Evolutionary conservation across 2,113 vertebrate genomes (phyloP).

Genomic region (Tyrannus savana): DNA sequence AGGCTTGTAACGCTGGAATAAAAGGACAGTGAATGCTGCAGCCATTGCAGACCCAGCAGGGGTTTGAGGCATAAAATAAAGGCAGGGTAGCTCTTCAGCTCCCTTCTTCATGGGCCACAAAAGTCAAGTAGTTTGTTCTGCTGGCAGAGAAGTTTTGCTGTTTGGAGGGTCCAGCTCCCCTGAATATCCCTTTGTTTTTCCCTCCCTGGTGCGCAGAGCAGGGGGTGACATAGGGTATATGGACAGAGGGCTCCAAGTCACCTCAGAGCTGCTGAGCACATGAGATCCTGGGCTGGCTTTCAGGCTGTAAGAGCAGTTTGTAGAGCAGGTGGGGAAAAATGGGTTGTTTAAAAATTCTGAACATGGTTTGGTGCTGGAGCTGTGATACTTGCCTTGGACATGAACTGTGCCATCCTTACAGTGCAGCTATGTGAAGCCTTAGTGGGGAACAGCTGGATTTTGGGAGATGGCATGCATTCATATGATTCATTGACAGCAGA

Average conservation of each 20-base stretch:
- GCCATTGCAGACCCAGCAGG: rapidly evolving
- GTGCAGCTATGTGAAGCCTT: background rate
- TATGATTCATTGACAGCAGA: background rate
- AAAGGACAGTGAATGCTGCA: background rate
- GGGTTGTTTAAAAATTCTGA: background rate
- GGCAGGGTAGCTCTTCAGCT: background rate
- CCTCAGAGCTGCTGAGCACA: background rate
- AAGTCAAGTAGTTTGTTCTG: background rate
- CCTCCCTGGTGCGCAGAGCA: background rate
- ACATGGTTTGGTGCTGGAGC: background rate
- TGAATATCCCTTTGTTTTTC: background rate
- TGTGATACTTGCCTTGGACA: background rate
- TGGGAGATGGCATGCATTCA: background rate
- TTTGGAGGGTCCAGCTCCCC: background rate
- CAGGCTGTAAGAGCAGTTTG: background rate
- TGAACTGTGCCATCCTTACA: background rate
- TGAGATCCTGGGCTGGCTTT: background rate
- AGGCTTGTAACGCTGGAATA: background rate
- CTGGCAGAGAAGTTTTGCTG: background rate
- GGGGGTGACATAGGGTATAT: background rate
- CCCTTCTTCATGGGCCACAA: background rate
- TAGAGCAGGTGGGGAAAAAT: background rate
- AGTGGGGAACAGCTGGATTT: background rate
- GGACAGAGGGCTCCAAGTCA: background rate
- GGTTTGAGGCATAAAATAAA: background rate